Percentiles rank a stretch among this genome's conserved stretches.
These are phyloP conservation scores for Glyptemys insculpta DNA, from an alignment of 2,797 vertebrate genomes.

Conservation along the genomic window DNA sequence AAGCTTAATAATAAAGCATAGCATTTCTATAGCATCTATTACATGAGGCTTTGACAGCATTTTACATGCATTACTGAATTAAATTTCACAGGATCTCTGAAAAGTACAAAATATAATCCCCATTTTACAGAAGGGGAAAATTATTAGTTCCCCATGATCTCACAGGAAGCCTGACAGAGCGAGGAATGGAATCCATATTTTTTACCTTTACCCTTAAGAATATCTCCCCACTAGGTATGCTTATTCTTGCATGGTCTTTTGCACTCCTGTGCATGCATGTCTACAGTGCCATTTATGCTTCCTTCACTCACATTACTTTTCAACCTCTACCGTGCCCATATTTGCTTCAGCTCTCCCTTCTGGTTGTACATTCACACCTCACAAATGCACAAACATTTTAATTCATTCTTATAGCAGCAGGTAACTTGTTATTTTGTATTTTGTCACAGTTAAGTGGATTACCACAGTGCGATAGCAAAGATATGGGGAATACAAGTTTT, in stretches of 20 bases:
- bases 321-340: rapidly evolving
- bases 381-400: background rate
- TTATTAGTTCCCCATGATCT: rapidly evolving
- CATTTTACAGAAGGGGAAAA: background rate
- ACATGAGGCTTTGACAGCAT: background rate
- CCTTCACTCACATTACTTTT: background rate
- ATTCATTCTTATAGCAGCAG: background rate
- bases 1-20: background rate
- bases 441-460: background rate
- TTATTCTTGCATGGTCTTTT: rapidly evolving
- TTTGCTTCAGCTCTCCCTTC: background rate
- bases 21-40: background rate
- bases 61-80: background rate
- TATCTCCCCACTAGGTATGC: background rate
- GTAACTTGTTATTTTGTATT: background rate
- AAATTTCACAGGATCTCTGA: background rate
- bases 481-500: rapidly evolving
- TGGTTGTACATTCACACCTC: background rate
- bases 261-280: background rate
- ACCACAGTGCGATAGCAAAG: rapidly evolving
- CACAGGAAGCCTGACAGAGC: background rate
- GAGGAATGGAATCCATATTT: background rate
- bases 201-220: background rate
- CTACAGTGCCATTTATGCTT: background rate
- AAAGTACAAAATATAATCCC: background rate